These are phyloP conservation scores for Trachythela sp. DNA, from an alignment of 64 coral and sea anemone genomes.

Conservation along the genomic window DNA sequence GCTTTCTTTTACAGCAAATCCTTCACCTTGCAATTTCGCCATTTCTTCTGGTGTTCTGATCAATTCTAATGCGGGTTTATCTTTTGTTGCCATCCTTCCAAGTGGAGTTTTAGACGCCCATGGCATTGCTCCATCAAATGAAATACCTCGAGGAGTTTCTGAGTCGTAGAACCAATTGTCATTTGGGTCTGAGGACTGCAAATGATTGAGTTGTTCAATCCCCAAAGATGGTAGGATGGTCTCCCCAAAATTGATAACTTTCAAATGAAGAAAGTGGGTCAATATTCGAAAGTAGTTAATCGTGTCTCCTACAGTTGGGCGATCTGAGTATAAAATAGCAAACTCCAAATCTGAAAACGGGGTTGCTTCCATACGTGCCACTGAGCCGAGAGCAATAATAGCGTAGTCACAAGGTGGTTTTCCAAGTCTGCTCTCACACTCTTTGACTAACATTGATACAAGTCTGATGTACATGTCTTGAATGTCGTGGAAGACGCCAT, in stretches of 20 bases:
- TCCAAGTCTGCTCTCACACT: background rate
- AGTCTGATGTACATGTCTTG: background rate
- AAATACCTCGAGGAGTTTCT: background rate
- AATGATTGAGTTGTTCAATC: conserved; percentile 6
- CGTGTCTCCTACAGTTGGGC: background rate
- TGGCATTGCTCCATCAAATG: conserved; percentile 16
- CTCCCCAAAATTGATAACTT: conserved; percentile 13
- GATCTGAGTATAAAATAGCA: background rate
- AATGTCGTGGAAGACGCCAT: too few relatives aligned
- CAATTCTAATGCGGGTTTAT: conserved; percentile 1
- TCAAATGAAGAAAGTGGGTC: background rate
- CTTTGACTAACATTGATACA: conserved; percentile 12
- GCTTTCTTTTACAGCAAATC: conserved; percentile 2
- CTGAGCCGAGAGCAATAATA: conserved; percentile 1
- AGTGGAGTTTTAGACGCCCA: conserved; percentile 1
- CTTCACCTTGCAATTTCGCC: conserved; percentile 9
- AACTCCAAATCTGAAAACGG: background rate
- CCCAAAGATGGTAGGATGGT: background rate
- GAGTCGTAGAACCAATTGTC: conserved; percentile 3
- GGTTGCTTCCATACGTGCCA: background rate
- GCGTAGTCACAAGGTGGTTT: conserved; percentile 14
- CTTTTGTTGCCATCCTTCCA: background rate
- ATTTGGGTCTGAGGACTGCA: background rate
- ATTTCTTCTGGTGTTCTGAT: conserved; percentile 16
- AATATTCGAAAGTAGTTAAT: conserved; percentile 13